phyloP scores from a whole-genome alignment of 2,797 vertebrate species.

The Xyrichtys novacula region DNA sequence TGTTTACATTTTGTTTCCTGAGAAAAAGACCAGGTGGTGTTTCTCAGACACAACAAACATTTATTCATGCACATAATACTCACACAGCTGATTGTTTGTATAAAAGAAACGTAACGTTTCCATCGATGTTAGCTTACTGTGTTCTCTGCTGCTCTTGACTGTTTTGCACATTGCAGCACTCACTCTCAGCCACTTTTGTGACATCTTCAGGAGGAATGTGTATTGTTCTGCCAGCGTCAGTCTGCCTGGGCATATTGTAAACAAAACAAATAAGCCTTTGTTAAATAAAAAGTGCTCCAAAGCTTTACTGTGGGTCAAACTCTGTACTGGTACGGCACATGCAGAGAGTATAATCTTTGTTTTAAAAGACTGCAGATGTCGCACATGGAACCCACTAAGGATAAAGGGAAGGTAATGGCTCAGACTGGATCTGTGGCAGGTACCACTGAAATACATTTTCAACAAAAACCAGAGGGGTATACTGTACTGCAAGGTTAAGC shows the following conservation, averaged over 20 bases:
- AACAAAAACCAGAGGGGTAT: neutral
- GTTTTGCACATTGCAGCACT: neutral
- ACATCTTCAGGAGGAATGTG: neutral
- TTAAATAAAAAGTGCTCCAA: neutral
- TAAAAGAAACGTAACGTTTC: neutral
- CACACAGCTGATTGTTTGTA: neutral
- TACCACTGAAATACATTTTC: neutral
- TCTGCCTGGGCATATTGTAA: neutral
- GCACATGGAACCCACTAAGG: neutral
- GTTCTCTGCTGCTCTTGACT: neutral
- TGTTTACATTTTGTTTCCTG: neutral
- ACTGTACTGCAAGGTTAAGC: too few species aligned
- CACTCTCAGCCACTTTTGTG: neutral
- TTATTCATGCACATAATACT: neutral
- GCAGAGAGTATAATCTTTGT: neutral
- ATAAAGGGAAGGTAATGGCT: neutral
- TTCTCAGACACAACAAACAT: neutral
- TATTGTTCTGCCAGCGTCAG: neutral
- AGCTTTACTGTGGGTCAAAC: neutral
- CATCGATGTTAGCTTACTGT: neutral
- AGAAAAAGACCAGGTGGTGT: neutral
- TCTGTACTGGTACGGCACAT: neutral
- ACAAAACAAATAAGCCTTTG: neutral
- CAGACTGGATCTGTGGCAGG: neutral
- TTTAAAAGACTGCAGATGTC: neutral